Evolutionary conservation across 2,888 invertebrate species (phyloP).

Genomic region (Orchestes rusci): DNA sequence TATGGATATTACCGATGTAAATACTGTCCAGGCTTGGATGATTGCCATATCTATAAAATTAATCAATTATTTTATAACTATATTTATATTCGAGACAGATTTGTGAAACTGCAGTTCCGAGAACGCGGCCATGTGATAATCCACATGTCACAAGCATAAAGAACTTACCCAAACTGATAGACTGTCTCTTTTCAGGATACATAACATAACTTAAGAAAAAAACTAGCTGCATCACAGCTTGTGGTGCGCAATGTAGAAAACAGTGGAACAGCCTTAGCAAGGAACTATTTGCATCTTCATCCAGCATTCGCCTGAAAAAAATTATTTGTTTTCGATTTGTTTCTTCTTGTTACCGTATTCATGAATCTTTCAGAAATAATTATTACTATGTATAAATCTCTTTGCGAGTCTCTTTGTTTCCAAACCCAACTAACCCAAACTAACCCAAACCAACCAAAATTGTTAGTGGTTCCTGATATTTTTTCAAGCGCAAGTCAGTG

Average conservation of each 20-base stretch:
- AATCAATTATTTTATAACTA: slow-evolving; percentile 2
- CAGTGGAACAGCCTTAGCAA: slow-evolving; percentile 44
- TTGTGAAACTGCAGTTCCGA: too few species aligned
- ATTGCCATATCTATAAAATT: slow-evolving; percentile 39
- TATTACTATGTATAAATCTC: too few species aligned
- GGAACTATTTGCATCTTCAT: slow-evolving; percentile 45
- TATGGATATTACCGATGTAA: slow-evolving; percentile 51
- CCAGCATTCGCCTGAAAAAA: slow-evolving; percentile 39
- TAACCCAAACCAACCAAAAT: too few species aligned
- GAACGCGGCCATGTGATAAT: too few species aligned
- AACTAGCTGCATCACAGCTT: slow-evolving; percentile 43
- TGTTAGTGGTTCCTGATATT: too few species aligned
- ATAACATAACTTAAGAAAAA: slow-evolving; percentile 38
- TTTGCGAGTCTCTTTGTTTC: too few species aligned
- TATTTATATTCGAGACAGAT: not conserved
- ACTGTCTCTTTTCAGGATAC: slow-evolving; percentile 30
- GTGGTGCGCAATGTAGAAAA: slow-evolving; percentile 45
- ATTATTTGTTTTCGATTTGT: not conserved
- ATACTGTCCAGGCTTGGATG: slow-evolving; percentile 46
- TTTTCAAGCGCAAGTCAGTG: too few species aligned
- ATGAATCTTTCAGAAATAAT: too few species aligned
- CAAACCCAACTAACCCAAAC: too few species aligned
- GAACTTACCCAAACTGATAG: slow-evolving; percentile 15
- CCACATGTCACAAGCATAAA: not conserved
- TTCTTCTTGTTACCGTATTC: too few species aligned